These are phyloP conservation scores for Anguilla anguilla DNA, from an alignment of 2,797 vertebrate species.

Conservation along the genomic window DNA sequence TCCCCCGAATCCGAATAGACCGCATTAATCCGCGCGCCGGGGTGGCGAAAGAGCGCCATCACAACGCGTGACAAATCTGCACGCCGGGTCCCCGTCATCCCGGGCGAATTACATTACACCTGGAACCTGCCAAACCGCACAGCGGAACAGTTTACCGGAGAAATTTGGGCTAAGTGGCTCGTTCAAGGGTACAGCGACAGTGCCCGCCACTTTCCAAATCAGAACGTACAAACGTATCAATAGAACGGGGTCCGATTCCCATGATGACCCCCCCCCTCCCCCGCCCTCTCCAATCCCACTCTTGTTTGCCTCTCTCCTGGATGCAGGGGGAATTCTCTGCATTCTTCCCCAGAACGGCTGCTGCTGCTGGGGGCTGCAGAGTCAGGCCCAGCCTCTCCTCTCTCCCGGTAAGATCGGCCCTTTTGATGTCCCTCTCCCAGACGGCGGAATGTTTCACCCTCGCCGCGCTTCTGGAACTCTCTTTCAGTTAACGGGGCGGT, in stretches of 20 bases:
- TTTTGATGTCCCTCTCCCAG: slow-evolving; percentile 11
- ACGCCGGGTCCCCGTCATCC: not conserved
- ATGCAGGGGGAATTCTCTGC: not conserved
- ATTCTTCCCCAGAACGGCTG: not conserved
- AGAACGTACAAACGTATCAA: not conserved
- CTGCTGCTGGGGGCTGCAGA: not conserved
- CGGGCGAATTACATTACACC: not conserved
- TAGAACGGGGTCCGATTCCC: not conserved
- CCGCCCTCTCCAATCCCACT: not conserved
- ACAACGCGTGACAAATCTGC: not conserved
- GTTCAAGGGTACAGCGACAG: not conserved
- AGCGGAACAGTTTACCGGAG: not conserved
- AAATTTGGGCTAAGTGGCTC: not conserved
- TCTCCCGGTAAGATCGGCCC: not conserved
- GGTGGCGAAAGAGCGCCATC: not conserved
- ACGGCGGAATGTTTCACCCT: slow-evolving; percentile 4
- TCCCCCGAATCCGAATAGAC: not conserved
- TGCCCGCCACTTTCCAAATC: not conserved
- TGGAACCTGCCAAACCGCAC: not conserved
- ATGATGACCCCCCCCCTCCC: not conserved
- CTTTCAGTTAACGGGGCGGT: not conserved
- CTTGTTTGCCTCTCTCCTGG: not conserved
- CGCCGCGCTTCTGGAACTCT: not conserved
- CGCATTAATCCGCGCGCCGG: not conserved
- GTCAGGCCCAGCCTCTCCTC: not conserved